A percentile compares a stretch with the other conserved stretches of the same genome.
Conservation (phyloP, 2,888 invertebrate genomes). For the Ypsolopha sequella region DNA sequence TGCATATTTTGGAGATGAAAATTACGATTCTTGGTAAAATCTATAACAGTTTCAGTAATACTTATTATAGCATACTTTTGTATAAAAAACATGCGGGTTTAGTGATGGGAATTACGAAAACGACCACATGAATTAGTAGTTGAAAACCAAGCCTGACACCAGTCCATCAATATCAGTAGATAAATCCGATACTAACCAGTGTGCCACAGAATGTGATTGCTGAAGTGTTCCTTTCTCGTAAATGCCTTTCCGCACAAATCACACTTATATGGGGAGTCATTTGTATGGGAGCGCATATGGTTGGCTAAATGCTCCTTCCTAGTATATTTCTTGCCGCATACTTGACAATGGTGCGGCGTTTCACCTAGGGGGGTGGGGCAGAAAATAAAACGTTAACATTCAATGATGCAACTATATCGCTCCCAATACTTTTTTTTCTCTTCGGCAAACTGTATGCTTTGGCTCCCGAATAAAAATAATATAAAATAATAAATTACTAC, state of each 20-base stretch:
- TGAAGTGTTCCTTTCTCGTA: slow-evolving; percentile 90
- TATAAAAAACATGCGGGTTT: too few relatives aligned
- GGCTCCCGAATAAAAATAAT: neutral
- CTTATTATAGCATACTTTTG: too few relatives aligned
- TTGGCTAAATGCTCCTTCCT: slow-evolving; percentile 90
- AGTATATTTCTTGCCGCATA: slow-evolving; percentile 90
- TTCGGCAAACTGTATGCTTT: slow-evolving; percentile 5
- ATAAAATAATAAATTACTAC: neutral
- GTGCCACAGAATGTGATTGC: slow-evolving; percentile 92
- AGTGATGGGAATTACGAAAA: too few relatives aligned
- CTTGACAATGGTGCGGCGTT: slow-evolving; percentile 89
- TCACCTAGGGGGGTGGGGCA: slow-evolving; percentile 74
- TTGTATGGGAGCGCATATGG: slow-evolving; percentile 90
- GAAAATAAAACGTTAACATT: slow-evolving; percentile 64
- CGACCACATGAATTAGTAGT: slow-evolving; percentile 1
- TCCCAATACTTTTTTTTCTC: slow-evolving; percentile 12
- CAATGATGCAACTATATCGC: slow-evolving; percentile 66
- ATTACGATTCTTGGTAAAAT: too few relatives aligned
- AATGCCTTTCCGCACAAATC: slow-evolving; percentile 91
- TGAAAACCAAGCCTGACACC: slow-evolving; percentile 41
- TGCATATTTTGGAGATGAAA: too few relatives aligned
- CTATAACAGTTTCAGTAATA: too few relatives aligned
- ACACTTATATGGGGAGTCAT: slow-evolving; percentile 89
- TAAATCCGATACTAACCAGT: slow-evolving; percentile 69
- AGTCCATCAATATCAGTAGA: slow-evolving; percentile 1